Conservation (phyloP, 1,140 invertebrate genomes). For the Lutraria rhynchaena region DNA sequence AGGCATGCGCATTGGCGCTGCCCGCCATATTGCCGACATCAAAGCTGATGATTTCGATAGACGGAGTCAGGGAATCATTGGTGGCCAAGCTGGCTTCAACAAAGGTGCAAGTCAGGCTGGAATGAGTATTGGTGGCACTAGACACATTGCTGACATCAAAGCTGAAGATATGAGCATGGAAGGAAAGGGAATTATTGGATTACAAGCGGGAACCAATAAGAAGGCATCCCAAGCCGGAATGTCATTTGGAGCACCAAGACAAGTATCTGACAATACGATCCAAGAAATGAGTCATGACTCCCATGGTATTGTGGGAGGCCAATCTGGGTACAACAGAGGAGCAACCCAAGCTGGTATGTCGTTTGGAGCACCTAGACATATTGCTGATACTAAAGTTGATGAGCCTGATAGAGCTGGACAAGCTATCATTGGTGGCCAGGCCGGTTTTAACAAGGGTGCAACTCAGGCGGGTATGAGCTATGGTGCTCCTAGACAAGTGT, state of each 20-base stretch:
- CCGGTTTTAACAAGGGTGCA: slow-evolving; percentile 92
- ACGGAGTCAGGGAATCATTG: slow-evolving; percentile 92
- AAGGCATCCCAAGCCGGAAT: slow-evolving; percentile 86
- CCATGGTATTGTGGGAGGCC: slow-evolving; percentile 92
- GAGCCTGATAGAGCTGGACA: slow-evolving; percentile 84
- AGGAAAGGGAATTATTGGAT: slow-evolving; percentile 93
- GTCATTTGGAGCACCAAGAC: slow-evolving; percentile 73
- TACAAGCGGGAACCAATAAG: slow-evolving; percentile 97
- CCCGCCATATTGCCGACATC: slow-evolving; percentile 76
- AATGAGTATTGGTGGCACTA: slow-evolving; percentile 94
- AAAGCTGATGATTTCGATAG: slow-evolving; percentile 68
- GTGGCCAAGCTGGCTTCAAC: slow-evolving; percentile 96
- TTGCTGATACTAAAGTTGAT: slow-evolving; percentile 75
- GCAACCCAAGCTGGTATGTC: slow-evolving; percentile 74
- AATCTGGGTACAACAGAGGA: slow-evolving; percentile 95
- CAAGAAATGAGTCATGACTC: slow-evolving; percentile 82
- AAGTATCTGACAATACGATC: slow-evolving; percentile 70
- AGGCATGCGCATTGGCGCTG: slow-evolving; percentile 75
- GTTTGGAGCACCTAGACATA: slow-evolving; percentile 72
- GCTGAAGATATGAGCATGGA: slow-evolving; percentile 84
- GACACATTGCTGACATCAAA: slow-evolving; percentile 88
- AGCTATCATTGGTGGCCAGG: slow-evolving; percentile 93
- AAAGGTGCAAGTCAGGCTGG: slow-evolving; percentile 94
- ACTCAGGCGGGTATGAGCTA: slow-evolving; percentile 89
- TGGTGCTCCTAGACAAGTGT: slow-evolving; percentile 85